Base-by-base conservation (phyloP, 2,888 invertebrate species). In the Andrena trimmerana region DNA sequence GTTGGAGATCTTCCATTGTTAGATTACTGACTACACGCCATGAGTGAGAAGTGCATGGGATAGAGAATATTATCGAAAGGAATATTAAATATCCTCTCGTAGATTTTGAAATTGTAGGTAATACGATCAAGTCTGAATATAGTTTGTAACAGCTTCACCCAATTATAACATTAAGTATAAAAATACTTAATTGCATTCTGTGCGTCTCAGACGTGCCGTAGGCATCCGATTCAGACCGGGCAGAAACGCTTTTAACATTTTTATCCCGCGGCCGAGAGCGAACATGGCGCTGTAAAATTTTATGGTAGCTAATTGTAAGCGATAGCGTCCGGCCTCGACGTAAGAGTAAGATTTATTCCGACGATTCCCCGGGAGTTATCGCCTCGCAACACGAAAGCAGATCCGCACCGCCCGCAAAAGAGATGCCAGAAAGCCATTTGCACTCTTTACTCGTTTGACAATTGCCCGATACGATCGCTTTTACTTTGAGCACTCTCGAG, bases 231-330 rank as follows among this genome's bases (percentile, higher is more conserved):
- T 59, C 63, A 54, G 54, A 52, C 36, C 54, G 50, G 31, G 10
- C 27, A 63, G 65, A 20, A n/a, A 52, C 8, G 50, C 48, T 67
- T 68, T 72, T 81, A 71, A 76, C 68, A 76, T 83, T 83, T 83
- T 81, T 83, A 83, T 83, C 76, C 70, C 36, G 52, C 8, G 33
- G 10, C 6, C 48, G 24, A 57, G 50, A 62, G 59, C 52, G 69
- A 81, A 77, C 79, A 71, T 60, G 69, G 57, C 60, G 66, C 54
- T 79, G 75, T 72, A 83, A 83, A 79, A 83, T 83, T 84, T 84
- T 84, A 84, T 78, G 84, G 72, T 54, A 66, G 83, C 83, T 87
- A 87, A 87, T 87, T 85, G 87, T 78, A 85, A 78, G 84, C 86
- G 86, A 87, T 87, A 87, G 87, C 78, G 85, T 77, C 83, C 83